Evolutionary conservation across 2,888 invertebrate genomes (phyloP).

Genomic region (Drosophila antonietae): DNA sequence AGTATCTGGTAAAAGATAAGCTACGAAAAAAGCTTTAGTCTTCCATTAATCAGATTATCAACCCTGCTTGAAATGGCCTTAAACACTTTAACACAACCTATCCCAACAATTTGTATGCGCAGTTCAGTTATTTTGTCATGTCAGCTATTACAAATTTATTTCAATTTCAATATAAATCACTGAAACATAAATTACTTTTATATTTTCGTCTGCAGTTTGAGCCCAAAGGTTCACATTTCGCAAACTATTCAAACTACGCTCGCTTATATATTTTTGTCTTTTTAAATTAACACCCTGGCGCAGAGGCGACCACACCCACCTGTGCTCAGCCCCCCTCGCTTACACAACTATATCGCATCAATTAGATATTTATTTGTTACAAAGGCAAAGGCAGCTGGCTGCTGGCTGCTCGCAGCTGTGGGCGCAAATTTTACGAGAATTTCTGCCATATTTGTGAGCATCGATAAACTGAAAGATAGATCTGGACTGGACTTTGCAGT

Average conservation of each 20-base stretch:
- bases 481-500: constrained; percentile 2
- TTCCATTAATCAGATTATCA: neutral
- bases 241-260: neutral
- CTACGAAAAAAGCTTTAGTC: neutral
- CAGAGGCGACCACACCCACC: constrained; percentile 21
- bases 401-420: constrained; percentile 21
- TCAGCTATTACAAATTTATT: neutral
- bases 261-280: neutral
- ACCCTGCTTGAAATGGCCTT: too few relatives aligned
- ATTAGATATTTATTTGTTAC: constrained; percentile 29
- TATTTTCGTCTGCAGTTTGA: too few relatives aligned
- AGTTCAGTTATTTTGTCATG: neutral
- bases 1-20: neutral
- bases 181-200: too few relatives aligned
- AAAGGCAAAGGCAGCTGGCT: constrained; percentile 9
- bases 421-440: constrained; percentile 46
- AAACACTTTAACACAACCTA: neutral
- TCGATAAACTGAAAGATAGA: constrained; percentile 4
- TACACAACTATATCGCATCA: constrained; percentile 46
- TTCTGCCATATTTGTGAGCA: constrained; percentile 39
- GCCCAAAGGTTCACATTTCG: neutral
- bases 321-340: constrained; percentile 34
- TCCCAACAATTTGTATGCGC: neutral
- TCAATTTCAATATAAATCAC: too few relatives aligned
- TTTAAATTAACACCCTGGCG: constrained; percentile 9